Evolutionary conservation across 2,888 invertebrate genomes (phyloP).

Genomic region (Notodonta ziczac): DNA sequence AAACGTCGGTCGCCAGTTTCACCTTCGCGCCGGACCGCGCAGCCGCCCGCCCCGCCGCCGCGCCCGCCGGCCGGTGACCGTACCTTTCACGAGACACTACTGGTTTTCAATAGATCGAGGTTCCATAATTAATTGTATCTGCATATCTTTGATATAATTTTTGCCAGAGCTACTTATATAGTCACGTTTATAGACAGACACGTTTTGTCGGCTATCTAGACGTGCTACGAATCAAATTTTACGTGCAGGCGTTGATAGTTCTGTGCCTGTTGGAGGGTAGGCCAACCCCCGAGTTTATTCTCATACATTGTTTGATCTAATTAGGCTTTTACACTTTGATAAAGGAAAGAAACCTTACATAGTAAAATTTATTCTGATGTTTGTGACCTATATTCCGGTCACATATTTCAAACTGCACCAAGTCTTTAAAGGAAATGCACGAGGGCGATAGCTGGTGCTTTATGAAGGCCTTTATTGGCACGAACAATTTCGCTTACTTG

Average conservation of each 20-base stretch:
- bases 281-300: too few species aligned
- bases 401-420: too few species aligned
- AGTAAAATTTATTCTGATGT: too few species aligned
- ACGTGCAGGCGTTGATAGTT: not conserved
- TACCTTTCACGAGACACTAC: conserved; percentile 49
- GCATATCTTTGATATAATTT: not conserved
- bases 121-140: not conserved
- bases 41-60: conserved; percentile 14
- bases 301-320: too few species aligned
- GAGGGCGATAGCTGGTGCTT: not conserved
- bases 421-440: too few species aligned
- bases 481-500: too few species aligned
- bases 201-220: not conserved
- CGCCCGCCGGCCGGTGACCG: conserved; percentile 41
- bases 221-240: not conserved
- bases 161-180: not conserved
- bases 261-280: too few species aligned
- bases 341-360: too few species aligned
- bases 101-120: conserved; percentile 10
- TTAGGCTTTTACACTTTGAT: too few species aligned
- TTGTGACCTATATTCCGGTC: too few species aligned
- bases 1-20: conserved; percentile 2
- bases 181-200: not conserved
- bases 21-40: conserved; percentile 6
- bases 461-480: not conserved